A percentile compares a stretch with the other conserved stretches of the same genome.
phyloP scores from a whole-genome alignment of 92 coral and sea anemone species.

The Porites cylindrica region DNA sequence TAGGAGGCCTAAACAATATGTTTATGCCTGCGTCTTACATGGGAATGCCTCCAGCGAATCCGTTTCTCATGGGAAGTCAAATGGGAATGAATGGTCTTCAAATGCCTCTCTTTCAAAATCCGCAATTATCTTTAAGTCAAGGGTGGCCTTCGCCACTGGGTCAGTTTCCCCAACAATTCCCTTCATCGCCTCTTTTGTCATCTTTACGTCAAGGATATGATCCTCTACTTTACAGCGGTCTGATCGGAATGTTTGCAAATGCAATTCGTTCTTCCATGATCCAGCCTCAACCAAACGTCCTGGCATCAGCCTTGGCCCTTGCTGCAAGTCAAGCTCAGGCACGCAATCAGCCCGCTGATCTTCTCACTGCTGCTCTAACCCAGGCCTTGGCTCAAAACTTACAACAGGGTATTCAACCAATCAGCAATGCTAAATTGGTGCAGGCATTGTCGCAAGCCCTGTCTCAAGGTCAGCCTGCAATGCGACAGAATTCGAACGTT shows the following conservation, averaged over 20 bases:
- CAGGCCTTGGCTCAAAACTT: conserved; percentile 54
- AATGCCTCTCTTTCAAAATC: neutral
- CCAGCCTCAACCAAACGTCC: conserved; percentile 45
- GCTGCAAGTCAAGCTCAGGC: conserved; percentile 52
- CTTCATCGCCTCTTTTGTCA: conserved; percentile 22
- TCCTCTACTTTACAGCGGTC: conserved; percentile 26
- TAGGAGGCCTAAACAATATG: conserved; percentile 4
- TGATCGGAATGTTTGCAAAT: conserved; percentile 38
- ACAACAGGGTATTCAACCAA: conserved; percentile 37
- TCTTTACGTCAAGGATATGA: conserved; percentile 27
- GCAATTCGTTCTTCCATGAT: conserved; percentile 44
- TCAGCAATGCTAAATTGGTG: conserved; percentile 28
- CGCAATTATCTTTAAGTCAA: neutral
- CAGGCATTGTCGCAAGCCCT: conserved; percentile 50
- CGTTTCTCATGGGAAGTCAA: conserved; percentile 10
- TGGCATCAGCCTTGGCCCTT: conserved; percentile 35
- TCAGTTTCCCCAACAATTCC: conserved; percentile 30
- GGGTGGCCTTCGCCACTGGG: neutral
- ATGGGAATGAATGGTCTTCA: conserved; percentile 6
- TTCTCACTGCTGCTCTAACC: conserved; percentile 46
- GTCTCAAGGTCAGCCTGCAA: conserved; percentile 23
- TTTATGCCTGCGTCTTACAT: conserved; percentile 8
- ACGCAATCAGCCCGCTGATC: conserved; percentile 40
- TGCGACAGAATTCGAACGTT: neutral
- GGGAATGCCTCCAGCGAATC: conserved; percentile 24